Conservation (phyloP, 1,140 invertebrate genomes). For the Drosophila trapezifrons region DNA sequence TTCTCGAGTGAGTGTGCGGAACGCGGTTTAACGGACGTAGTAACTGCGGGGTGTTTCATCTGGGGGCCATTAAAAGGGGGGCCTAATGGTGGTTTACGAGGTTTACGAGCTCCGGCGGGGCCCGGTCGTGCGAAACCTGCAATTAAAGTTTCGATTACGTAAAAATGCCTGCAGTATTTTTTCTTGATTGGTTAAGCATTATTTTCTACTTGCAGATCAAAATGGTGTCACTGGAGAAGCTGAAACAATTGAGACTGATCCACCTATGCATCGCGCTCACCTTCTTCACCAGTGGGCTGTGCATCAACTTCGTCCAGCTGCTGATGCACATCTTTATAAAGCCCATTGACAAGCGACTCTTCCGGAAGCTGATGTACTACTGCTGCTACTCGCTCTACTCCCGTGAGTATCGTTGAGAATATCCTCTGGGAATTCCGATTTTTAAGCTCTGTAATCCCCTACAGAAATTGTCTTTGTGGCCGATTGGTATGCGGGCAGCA, state of each 20-base stretch:
- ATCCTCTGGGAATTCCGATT: not conserved
- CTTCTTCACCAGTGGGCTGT: slow-evolving; percentile 94
- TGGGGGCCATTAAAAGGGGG: slow-evolving; percentile 6
- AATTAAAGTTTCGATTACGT: slow-evolving; percentile 45
- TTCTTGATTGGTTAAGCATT: slow-evolving; percentile 12
- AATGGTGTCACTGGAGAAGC: slow-evolving; percentile 65
- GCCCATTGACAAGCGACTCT: slow-evolving; percentile 90
- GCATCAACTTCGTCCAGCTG: slow-evolving; percentile 93
- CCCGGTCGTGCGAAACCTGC: slow-evolving; percentile 7
- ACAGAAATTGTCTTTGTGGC: slow-evolving; percentile 95
- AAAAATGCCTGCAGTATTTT: slow-evolving; percentile 12
- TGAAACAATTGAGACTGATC: slow-evolving; percentile 84
- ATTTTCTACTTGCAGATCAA: slow-evolving; percentile 31
- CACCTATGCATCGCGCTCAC: slow-evolving; percentile 94
- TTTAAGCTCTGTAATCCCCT: not conserved
- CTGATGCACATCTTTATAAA: slow-evolving; percentile 90
- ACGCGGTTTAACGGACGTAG: slow-evolving; percentile 2
- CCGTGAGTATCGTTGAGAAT: slow-evolving; percentile 89
- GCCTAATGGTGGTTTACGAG: not conserved
- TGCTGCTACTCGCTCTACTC: slow-evolving; percentile 94
- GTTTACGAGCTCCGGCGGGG: slow-evolving; percentile 6
- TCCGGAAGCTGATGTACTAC: slow-evolving; percentile 96
- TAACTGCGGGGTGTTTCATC: slow-evolving; percentile 2
- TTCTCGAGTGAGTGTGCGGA: slow-evolving; percentile 13
- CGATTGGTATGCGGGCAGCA: slow-evolving; percentile 95